Evolutionary conservation across 1,140 invertebrate genomes (phyloP).

Genomic region (Frieseomelitta varia): DNA sequence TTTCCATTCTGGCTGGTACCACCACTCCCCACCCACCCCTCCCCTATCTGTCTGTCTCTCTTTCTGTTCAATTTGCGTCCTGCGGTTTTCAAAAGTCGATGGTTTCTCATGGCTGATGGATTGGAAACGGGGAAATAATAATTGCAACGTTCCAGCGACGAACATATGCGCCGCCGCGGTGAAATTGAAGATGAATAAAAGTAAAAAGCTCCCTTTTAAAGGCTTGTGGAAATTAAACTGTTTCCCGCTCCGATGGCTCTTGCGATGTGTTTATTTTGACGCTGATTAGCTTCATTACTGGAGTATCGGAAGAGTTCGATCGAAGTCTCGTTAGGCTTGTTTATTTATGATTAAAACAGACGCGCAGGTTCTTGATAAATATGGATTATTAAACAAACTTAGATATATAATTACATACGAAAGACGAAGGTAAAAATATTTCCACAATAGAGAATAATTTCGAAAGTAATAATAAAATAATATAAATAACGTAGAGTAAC

Average conservation of each 20-base stretch:
- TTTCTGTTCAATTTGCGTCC: neutral
- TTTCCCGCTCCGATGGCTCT: neutral
- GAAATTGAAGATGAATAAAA: neutral
- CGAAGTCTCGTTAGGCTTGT: neutral
- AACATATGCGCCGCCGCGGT: neutral
- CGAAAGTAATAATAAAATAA: no score
- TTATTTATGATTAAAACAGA: neutral
- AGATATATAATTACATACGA: no score
- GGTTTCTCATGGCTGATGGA: neutral
- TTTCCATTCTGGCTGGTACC: neutral
- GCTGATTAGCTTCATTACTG: neutral
- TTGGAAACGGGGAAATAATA: neutral
- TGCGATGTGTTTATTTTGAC: neutral
- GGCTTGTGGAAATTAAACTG: neutral
- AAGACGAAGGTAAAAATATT: no score
- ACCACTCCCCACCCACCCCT: no score
- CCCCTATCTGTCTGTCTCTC: neutral
- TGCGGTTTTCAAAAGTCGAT: constrained; percentile 11
- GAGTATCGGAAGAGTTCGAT: neutral
- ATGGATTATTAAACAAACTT: no score
- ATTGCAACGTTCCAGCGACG: neutral
- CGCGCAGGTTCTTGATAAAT: no score
- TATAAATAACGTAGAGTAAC: no score
- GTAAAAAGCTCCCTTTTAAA: neutral
- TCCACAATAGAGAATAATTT: no score